A percentile compares a stretch with the other conserved stretches of the same genome.
phyloP scores from a whole-genome alignment of 2,113 vertebrate species.

The Lepidothrix coronata region DNA sequence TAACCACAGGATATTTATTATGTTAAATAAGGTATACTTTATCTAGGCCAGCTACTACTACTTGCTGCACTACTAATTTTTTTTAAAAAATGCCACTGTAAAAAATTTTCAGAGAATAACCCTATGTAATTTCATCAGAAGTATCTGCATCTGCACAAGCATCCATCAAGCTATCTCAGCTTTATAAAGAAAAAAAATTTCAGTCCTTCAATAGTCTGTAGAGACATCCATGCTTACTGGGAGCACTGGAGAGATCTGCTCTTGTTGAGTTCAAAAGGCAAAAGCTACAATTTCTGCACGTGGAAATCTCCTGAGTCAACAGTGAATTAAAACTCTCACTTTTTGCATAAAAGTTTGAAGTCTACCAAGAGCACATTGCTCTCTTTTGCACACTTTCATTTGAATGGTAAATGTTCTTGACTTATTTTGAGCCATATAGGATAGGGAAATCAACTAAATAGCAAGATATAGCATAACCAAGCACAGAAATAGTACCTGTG shows the following conservation, averaged over 20 bases:
- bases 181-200: neutral
- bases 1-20: neutral
- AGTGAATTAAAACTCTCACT: neutral
- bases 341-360: neutral
- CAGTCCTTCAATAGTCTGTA: neutral
- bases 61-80: neutral
- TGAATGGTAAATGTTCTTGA: neutral
- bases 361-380: neutral
- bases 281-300: neutral
- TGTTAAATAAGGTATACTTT: neutral
- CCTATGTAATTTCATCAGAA: neutral
- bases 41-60: neutral
- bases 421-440: neutral
- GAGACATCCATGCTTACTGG: neutral
- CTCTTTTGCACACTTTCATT: neutral
- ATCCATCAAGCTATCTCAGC: neutral
- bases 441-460: neutral
- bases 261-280: neutral
- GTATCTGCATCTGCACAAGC: neutral
- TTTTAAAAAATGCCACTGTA: neutral
- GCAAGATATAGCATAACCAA: neutral
- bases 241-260: neutral
- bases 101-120: neutral
- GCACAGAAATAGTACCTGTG: slow-evolving; percentile 76
- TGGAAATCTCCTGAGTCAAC: neutral